These are phyloP conservation scores for Aphidius colemani DNA, from an alignment of 2,888 invertebrate species.

Conservation along the genomic window DNA sequence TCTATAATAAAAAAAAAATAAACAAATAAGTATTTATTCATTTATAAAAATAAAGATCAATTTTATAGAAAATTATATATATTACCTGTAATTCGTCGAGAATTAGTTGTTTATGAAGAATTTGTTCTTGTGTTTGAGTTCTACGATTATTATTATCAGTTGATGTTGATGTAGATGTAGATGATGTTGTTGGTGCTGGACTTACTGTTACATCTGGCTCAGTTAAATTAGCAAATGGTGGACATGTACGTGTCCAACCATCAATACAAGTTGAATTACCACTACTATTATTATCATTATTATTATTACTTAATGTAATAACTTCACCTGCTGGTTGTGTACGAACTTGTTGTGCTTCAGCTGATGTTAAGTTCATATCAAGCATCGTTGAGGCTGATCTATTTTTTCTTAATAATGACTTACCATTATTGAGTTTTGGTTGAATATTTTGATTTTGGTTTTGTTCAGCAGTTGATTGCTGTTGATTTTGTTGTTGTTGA, in stretches of 20 bases:
- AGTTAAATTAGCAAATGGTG: slow-evolving; percentile 44
- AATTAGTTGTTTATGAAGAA: slow-evolving; percentile 72
- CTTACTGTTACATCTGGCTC: slow-evolving; percentile 54
- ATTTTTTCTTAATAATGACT: slow-evolving; percentile 63
- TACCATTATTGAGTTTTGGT: slow-evolving; percentile 58
- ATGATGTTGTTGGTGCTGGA: slow-evolving; percentile 31
- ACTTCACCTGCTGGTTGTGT: slow-evolving; percentile 57
- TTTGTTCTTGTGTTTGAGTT: slow-evolving; percentile 65
- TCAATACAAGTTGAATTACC: slow-evolving; percentile 35
- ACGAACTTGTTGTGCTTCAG: slow-evolving; percentile 65
- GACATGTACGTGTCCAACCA: too few species aligned
- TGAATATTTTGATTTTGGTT: slow-evolving; percentile 51
- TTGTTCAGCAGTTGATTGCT: slow-evolving; percentile 48
- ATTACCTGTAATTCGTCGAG: slow-evolving; percentile 65
- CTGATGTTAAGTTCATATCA: slow-evolving; percentile 63
- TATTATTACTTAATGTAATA: slow-evolving; percentile 54
- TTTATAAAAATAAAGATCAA: not conserved
- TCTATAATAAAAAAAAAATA: slow-evolving; percentile 56
- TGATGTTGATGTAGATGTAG: slow-evolving; percentile 23
- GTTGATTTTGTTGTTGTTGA: slow-evolving; percentile 53
- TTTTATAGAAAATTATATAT: not conserved
- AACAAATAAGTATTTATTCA: not conserved
- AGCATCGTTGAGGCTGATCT: slow-evolving; percentile 62
- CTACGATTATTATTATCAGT: slow-evolving; percentile 49
- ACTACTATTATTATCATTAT: slow-evolving; percentile 62